Evolutionary conservation across 2,797 vertebrate species (phyloP), one percentile per base, ranked within the genome.

Genomic region (Chaetodon trifasciatus): DNA sequence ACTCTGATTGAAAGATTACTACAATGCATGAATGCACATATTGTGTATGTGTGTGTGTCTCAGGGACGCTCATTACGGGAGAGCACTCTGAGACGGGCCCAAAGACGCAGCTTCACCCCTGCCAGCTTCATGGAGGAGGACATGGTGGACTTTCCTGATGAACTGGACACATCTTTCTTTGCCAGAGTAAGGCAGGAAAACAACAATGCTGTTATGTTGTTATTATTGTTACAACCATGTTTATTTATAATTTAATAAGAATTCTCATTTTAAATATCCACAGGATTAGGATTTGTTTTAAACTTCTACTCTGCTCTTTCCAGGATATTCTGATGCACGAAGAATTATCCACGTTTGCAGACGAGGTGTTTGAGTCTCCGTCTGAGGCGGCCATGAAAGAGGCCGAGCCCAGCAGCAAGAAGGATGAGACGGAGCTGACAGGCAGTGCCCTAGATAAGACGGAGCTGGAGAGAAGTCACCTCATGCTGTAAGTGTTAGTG

Each of bases 101-200:
- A 97, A 81, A 95, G 97, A 64, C 96, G 97, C 73, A 99, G 98
- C 93, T 99, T 99, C 82, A 98, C 97, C 2, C 97, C 98, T 0
- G 97, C 97, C 85, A 99, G 98, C 88, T 99, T 98, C 93, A 91
- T 99, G 93, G 98, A 99, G 85, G 98, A 99, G 84, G 98, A 99
- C 83, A 96, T 97, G 0, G 94, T 96, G 13, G 98, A 99, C 90
- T 99, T 99, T 84, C 96, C 97, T 0, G 98, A 99, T 68, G 98
- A 99, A 78, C 90, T 99, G 1, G 98, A 99, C 92, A 99, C 98
- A 0, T 99, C 98, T 46, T 99, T 99, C 94, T 99, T 99, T 7
- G 97, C 97, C 86, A 96, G 97, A 95, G 98, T 99, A 86, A 93
- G 92, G 23, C 3, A 40, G 24, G 49, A 42, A 72, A 63, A 57